Evolutionary conservation across 2,113 vertebrate species (phyloP), one percentile per base, ranked within the genome.

Genomic region (Centropus bengalensis): DNA sequence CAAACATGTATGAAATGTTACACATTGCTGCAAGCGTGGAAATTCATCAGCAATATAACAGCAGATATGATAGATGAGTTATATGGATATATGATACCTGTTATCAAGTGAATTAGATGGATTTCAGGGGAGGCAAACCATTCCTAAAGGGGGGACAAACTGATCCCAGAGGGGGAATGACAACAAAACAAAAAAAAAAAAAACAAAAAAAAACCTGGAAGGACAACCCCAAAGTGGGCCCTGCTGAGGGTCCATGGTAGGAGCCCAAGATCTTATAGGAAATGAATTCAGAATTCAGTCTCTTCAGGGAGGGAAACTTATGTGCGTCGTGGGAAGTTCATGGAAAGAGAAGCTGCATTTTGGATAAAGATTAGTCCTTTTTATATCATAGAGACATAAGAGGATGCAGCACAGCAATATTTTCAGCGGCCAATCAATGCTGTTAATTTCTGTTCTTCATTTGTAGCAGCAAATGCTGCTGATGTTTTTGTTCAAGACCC

Each of bases 381-480:
- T 21, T 33, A 3, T 21, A 52, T 28, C 7, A 11, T 56, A 52
- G n/a, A 60, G 19, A 24, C 16, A 20, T 26, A 22, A 44, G 21
- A 28, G 11, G 3, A 3, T 12, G 6, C 36, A 38, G 42, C 26
- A 9, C 1, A 30, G 1, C 28, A 63, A 7, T 8, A 20, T 32
- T 51, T n/a, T 5, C 44, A 88, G 49, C 18, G 45, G 14, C 24
- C 32, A 45, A 12, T 5, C 49, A 14, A 22, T 10, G 9, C 23
- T 77, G 11, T 52, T 52, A 15, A 28, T 24, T 68, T 27, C 47
- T 55, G 3, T 78, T 54, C 38, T 69, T 54, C 15, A 18, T 22
- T 14, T 18, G 9, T n/a, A 70, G 30, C 26, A 28, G n/a, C 27
- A 38, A 54, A 18, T 45, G 32, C 21, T 45, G 38, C 12, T 38